Evolutionary conservation across 2,113 vertebrate species (phyloP).

Genomic region (Daphoenositta chrysoptera): DNA sequence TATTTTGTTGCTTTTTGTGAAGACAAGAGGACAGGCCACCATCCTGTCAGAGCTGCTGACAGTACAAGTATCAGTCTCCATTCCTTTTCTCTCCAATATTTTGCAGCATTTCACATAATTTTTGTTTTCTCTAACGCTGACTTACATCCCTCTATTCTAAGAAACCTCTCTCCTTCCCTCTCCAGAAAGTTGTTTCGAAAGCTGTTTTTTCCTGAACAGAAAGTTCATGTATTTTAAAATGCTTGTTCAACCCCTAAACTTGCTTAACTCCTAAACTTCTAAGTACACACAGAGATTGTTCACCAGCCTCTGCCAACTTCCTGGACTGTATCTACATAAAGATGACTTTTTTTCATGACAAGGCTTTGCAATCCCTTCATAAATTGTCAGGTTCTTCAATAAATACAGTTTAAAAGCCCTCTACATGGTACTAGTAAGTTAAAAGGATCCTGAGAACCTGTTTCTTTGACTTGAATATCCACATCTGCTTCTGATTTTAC

Average conservation of each 20-base stretch:
- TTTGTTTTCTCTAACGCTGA: not conserved
- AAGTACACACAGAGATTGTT: not conserved
- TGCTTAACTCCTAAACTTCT: not conserved
- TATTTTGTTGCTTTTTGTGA: not conserved
- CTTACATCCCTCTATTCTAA: not conserved
- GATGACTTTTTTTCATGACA: not conserved
- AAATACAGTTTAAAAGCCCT: not conserved
- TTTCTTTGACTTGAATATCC: not conserved
- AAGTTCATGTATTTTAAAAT: not conserved
- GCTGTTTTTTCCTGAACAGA: rapidly evolving
- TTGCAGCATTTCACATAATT: not conserved
- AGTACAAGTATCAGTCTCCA: not conserved
- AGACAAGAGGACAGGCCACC: not conserved
- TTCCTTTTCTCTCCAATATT: not conserved
- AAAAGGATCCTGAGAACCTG: not conserved
- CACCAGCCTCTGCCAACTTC: not conserved
- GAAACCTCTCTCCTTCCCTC: not conserved
- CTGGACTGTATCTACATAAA: not conserved
- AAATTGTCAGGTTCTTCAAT: not conserved
- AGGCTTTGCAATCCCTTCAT: not conserved
- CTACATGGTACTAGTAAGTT: not conserved
- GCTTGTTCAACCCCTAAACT: not conserved
- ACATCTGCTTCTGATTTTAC: conserved; percentile 1
- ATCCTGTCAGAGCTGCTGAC: not conserved
- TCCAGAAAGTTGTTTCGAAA: not conserved